These are phyloP conservation scores for Danaus plexippus DNA, from an alignment of 1,140 invertebrate genomes.

Conservation along the genomic window DNA sequence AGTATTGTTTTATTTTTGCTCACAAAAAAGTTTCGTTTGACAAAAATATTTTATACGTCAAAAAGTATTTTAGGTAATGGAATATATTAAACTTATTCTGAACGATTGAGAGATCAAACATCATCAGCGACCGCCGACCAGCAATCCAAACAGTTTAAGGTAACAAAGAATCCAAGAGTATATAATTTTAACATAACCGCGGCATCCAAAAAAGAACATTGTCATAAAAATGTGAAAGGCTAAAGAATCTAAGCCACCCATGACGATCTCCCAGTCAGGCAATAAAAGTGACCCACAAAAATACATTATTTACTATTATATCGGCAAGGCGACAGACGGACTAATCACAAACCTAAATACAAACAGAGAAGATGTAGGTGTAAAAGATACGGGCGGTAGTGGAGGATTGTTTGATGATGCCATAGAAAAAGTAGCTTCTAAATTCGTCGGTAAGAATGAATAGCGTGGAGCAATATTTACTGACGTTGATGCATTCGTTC, in stretches of 20 bases:
- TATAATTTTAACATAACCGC: slow-evolving; percentile 21
- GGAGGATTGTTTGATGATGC: slow-evolving; percentile 44
- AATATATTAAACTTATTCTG: too few relatives aligned
- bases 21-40: too few relatives aligned
- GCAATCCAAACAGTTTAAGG: slow-evolving; percentile 31
- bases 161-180: slow-evolving; percentile 25
- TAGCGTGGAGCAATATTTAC: slow-evolving; percentile 56
- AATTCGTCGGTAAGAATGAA: slow-evolving; percentile 45
- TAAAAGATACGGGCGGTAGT: slow-evolving; percentile 45
- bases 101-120: slow-evolving; percentile 2
- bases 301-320: slow-evolving; percentile 70
- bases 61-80: too few relatives aligned
- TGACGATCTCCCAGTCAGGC: slow-evolving; percentile 49
- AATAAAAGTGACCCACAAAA: slow-evolving; percentile 67
- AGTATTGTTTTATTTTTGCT: too few relatives aligned
- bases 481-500: slow-evolving; percentile 44
- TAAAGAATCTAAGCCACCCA: slow-evolving; percentile 46
- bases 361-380: slow-evolving; percentile 47
- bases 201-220: slow-evolving; percentile 28
- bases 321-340: slow-evolving; percentile 57
- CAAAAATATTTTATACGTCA: too few relatives aligned
- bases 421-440: slow-evolving; percentile 43
- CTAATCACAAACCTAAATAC: slow-evolving; percentile 66
- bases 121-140: slow-evolving; percentile 13
- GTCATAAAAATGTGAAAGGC: slow-evolving; percentile 38